A percentile compares a stretch with the other conserved stretches of the same genome.
phyloP scores from a whole-genome alignment of 2,113 vertebrate species.

The Phoxinus phoxinus region DNA sequence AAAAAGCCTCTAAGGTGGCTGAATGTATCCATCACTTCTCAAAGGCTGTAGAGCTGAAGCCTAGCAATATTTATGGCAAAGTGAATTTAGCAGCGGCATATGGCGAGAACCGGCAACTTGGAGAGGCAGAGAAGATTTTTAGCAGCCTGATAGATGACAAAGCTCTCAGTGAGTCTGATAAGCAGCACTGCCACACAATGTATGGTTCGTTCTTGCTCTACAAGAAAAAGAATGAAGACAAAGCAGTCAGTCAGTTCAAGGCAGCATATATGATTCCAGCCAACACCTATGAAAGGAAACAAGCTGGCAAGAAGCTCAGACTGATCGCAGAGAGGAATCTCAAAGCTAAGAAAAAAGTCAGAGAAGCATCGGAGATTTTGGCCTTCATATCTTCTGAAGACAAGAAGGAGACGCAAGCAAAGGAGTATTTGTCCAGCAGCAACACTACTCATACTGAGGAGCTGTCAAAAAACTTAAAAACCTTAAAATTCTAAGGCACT shows the following conservation, averaged over 20 bases:
- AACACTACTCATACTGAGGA: not conserved
- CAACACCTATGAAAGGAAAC: slow-evolving; percentile 20
- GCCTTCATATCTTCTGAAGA: slow-evolving; percentile 48
- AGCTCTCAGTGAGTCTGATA: slow-evolving; percentile 30
- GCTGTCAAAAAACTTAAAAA: slow-evolving; percentile 33
- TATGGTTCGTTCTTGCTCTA: slow-evolving; percentile 51
- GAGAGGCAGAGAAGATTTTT: slow-evolving; percentile 58
- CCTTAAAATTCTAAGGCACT: slow-evolving; percentile 34
- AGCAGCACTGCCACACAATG: slow-evolving; percentile 37
- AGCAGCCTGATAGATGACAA: slow-evolving; percentile 21
- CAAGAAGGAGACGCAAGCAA: slow-evolving; percentile 12
- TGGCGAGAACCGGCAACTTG: slow-evolving; percentile 25
- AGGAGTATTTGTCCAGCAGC: not conserved
- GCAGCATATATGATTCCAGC: slow-evolving; percentile 43
- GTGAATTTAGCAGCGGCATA: slow-evolving; percentile 55
- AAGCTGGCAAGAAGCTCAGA: slow-evolving; percentile 50
- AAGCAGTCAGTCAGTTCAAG: slow-evolving; percentile 53
- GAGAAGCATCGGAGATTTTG: slow-evolving; percentile 50
- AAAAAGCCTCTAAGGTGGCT: slow-evolving; percentile 15
- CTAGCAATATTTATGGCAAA: slow-evolving; percentile 44
- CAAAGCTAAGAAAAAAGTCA: not conserved
- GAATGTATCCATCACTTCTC: slow-evolving; percentile 56
- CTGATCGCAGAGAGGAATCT: slow-evolving; percentile 42
- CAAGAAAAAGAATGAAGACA: slow-evolving; percentile 39
- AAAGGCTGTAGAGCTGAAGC: slow-evolving; percentile 48